phyloP scores from a whole-genome alignment of 1,140 invertebrate genomes.

The Sitobion miscanthi region DNA sequence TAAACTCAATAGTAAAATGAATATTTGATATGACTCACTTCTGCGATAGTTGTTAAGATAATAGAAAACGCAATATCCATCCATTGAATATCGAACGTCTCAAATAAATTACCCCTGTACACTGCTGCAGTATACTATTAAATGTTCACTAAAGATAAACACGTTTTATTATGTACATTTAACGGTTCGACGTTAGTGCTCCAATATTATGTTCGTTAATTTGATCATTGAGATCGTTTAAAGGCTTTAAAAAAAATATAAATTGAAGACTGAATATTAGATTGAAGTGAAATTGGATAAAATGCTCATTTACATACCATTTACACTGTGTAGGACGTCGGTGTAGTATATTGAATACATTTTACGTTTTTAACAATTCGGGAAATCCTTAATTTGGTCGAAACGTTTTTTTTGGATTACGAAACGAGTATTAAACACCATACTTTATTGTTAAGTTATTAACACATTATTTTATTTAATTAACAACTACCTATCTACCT shows the following conservation, averaged over 20 bases:
- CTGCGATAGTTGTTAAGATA: background rate
- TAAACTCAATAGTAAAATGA: background rate
- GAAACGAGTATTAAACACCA: background rate
- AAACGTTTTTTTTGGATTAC: background rate
- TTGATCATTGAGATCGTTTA: conserved; percentile 31
- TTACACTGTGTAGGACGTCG: background rate
- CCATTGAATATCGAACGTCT: conserved; percentile 1
- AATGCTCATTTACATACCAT: background rate
- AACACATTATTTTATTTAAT: conserved; percentile 7
- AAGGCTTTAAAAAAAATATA: background rate
- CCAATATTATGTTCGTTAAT: conserved; percentile 20
- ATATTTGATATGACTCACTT: background rate
- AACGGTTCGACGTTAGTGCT: background rate
- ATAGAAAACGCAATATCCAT: conserved; percentile 19
- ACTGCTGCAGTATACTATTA: background rate
- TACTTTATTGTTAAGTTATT: background rate
- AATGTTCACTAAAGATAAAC: conserved; percentile 7
- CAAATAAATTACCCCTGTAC: background rate
- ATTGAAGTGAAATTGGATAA: conserved; percentile 26
- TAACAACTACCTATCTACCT: background rate
- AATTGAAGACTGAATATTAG: background rate
- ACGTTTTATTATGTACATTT: conserved; percentile 34
- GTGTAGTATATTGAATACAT: conserved; percentile 3
- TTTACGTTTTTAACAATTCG: background rate
- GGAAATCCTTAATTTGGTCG: background rate